These are phyloP conservation scores for Geothlypis trichas DNA, from an alignment of 2,113 vertebrate species.

Conservation along the genomic window DNA sequence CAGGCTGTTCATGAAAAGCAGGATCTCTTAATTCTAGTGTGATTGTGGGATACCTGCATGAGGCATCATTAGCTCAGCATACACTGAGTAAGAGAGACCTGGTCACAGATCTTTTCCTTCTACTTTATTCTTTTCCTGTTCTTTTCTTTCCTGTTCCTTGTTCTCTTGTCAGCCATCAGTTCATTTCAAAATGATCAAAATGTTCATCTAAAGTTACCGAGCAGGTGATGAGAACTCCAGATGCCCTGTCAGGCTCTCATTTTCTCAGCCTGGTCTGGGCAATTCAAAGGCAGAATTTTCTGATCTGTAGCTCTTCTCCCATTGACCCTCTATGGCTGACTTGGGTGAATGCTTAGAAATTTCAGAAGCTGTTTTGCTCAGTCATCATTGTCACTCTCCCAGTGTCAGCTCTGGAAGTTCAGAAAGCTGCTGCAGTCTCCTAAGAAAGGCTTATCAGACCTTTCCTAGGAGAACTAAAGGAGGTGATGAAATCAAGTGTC, in stretches of 20 bases:
- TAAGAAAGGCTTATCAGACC: background rate
- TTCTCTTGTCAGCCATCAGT: background rate
- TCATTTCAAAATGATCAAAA: background rate
- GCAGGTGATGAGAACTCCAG: background rate
- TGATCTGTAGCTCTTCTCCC: background rate
- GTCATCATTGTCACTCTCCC: background rate
- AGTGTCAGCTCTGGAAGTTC: background rate
- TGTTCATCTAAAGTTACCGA: background rate
- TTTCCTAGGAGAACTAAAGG: background rate
- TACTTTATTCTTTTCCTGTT: background rate
- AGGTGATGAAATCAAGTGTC: background rate
- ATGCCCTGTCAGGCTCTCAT: background rate
- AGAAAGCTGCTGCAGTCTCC: background rate
- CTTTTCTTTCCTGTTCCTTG: background rate
- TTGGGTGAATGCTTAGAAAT: background rate
- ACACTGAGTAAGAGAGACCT: background rate
- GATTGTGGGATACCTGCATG: background rate
- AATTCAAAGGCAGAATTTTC: background rate
- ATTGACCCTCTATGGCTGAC: background rate
- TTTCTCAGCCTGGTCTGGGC: background rate
- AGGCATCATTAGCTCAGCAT: background rate
- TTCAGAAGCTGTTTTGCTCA: background rate
- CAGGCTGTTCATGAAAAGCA: background rate
- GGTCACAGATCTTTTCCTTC: background rate
- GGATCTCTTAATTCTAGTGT: background rate